Conservation (phyloP, 2,888 invertebrate genomes). For the Drosophila siamana region DNA sequence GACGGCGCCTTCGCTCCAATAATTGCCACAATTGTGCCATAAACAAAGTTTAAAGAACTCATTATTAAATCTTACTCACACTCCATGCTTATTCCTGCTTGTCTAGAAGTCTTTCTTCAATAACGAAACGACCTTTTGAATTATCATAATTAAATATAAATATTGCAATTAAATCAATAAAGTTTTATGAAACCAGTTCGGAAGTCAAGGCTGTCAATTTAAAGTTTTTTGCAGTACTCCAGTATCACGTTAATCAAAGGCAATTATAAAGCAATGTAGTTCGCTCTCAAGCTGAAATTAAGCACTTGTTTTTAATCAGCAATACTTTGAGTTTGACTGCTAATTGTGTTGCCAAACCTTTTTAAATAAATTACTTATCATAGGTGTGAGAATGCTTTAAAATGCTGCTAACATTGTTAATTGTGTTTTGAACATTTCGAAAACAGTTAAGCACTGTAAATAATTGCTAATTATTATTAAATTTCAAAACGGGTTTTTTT, state of each 20-base stretch:
- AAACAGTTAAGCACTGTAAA: neutral
- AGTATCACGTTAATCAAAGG: neutral
- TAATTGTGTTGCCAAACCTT: neutral
- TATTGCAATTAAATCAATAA: neutral
- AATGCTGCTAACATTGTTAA: neutral
- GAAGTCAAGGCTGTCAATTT: neutral
- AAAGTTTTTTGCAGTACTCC: neutral
- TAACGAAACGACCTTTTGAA: neutral
- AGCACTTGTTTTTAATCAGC: neutral
- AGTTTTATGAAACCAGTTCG: neutral
- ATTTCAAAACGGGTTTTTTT: neutral
- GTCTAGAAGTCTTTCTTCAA: neutral
- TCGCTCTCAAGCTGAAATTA: too few relatives aligned
- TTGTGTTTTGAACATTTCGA: slow-evolving; percentile 1
- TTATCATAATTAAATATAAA: neutral
- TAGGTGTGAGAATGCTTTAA: neutral
- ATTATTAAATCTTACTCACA: neutral
- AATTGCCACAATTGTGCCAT: slow-evolving; percentile 18
- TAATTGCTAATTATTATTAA: neutral
- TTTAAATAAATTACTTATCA: slow-evolving; percentile 1
- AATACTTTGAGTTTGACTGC: neutral
- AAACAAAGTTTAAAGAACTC: slow-evolving; percentile 12
- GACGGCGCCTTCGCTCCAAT: slow-evolving; percentile 26
- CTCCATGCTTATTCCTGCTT: neutral
- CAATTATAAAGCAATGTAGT: neutral